Base-by-base conservation (phyloP, 2,888 invertebrate species). In the Alviniconcha strummeri region DNA sequence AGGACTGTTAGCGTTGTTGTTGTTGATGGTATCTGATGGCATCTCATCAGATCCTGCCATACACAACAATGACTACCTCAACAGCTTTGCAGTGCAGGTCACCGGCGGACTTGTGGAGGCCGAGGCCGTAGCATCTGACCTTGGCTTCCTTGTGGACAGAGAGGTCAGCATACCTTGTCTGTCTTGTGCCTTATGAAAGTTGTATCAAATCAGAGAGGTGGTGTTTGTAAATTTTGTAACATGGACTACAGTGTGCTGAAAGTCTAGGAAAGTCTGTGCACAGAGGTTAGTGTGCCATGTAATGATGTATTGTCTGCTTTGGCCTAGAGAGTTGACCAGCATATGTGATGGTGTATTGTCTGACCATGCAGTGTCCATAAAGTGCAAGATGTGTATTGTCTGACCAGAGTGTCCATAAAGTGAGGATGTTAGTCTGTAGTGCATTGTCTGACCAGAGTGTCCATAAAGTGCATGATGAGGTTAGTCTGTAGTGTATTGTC, bases 131-230 rank as follows among this genome's bases (percentile, higher is more conserved):
- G 92, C 92, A 2, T 82, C 72, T 17, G 87, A 88, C 17, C 87
- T 91, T 86, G 92, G 92, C 19, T 92, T 91, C 80, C 67, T 74
- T 5, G 57, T 90, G 13, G 85, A 88, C 11, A 86, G 88, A 84
- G 84, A 90, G 88, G 91, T 92, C 81, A 67, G 2, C 9, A n/a
- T 15, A 4, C 64, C 1, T 13, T 9, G 64, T 64, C 9, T 64
- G 9, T 64, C 9, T 69, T 69, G 36, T 36, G 36, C 36, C 36
- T 36, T 36, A 36, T 36, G 36, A 36, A 36, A 36, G 36, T 36
- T 36, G 36, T 36, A 36, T 36, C 36, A 36, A 36, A 36, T 36
- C 36, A 36, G 3, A 0, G 36, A 36, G 36, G 36, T 3, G 36
- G 36, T 36, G 36, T 36, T 36, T 36, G 36, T 36, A 36, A 36